Evolutionary conservation across 1,140 invertebrate species (phyloP), one percentile per base, ranked within the genome.

Genomic region (Procambarus virginalis): DNA sequence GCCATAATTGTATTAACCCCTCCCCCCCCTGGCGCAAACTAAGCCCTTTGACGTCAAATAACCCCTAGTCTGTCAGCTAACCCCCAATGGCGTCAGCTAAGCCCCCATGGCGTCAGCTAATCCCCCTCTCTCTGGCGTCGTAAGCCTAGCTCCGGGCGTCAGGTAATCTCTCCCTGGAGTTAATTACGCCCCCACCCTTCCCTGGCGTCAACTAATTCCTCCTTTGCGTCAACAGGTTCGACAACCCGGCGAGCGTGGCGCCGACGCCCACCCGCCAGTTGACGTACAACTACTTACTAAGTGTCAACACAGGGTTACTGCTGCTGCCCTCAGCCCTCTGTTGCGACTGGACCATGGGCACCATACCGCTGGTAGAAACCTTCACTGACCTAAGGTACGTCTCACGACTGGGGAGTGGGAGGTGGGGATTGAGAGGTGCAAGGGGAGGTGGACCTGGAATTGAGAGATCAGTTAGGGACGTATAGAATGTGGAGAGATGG

Each of bases 311-410:
- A 55, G 98, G 97, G 97, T 94, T 99, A 70, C 94, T 99, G 77
- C 95, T 98, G 60, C 96, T 97, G 93, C 98, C 98, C 17, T 97
- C 96, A 91, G 95, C 97, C 92, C 95, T 99, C 20, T 99, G 98
- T 94, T 99, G 98, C 94, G 98, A 99, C 94, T 99, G 98, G 98
- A 99, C 98, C 75, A 99, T 99, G 98, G 98, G 98, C 60, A 99
- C 98, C 49, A 96, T 99, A 83, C 97, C 98, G 0, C 93, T 99
- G 14, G 95, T 99, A 14, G 95, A 96, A 87, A 96, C 96, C 60
- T 95, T 98, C 92, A 91, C 95, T 1, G 98, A 99, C 94, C 93
- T 95, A 1, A 92, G 91, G 91, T 92, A 70, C 22, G 82, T 34
- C 34, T 34, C 1, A 34, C 34, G 0, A 34, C 34, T 34, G 34